These are phyloP conservation scores for Oligia latruncula DNA, from an alignment of 2,888 invertebrate genomes.

Conservation along the genomic window DNA sequence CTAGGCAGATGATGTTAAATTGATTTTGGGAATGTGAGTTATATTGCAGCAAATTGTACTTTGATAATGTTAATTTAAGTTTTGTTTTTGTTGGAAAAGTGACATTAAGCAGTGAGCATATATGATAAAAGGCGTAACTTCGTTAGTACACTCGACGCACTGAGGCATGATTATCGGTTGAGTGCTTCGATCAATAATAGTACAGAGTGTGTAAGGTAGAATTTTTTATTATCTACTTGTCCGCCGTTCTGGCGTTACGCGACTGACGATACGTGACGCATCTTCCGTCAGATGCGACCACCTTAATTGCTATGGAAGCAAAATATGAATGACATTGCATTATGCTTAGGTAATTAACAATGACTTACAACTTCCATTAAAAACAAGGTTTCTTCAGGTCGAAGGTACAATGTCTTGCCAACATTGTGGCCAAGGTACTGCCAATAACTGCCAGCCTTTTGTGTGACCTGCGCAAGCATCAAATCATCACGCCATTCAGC, in stretches of 20 bases:
- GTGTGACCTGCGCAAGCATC: slow-evolving; percentile 89
- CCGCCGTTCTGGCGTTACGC: neutral
- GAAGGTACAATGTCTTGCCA: slow-evolving; percentile 86
- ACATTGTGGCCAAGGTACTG: slow-evolving; percentile 88
- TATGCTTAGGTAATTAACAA: neutral
- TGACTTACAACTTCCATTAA: slow-evolving; percentile 91
- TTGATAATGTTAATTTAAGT: neutral
- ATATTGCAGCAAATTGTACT: neutral
- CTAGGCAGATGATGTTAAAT: neutral
- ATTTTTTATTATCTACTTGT: neutral
- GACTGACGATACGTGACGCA: neutral
- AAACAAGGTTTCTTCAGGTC: slow-evolving; percentile 92
- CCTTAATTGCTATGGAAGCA: neutral
- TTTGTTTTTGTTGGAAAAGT: neutral
- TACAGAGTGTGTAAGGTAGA: neutral
- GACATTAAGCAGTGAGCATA: neutral
- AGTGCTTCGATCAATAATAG: too few relatives aligned
- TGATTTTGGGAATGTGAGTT: neutral
- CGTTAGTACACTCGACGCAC: neutral
- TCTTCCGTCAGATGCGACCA: neutral
- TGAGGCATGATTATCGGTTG: neutral
- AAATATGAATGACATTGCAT: neutral
- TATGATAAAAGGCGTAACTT: neutral
- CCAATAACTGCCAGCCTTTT: slow-evolving; percentile 90
- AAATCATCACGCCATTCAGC: slow-evolving; percentile 90